A percentile compares a stretch with the other conserved stretches of the same genome.
Conservation (phyloP, 2,888 invertebrate species). For the Meandrusa payeni region DNA sequence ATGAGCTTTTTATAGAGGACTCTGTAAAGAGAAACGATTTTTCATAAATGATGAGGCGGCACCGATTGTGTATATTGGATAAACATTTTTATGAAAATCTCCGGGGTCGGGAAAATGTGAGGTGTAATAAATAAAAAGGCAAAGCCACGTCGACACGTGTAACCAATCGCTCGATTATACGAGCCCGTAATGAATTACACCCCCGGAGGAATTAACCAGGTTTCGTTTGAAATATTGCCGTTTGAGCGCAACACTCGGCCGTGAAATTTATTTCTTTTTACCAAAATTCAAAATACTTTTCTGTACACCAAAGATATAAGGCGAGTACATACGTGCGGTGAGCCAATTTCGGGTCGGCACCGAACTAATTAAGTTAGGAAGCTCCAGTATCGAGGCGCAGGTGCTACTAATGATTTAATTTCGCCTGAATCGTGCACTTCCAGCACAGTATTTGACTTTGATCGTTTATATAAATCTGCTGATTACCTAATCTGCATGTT, state of each 20-base stretch:
- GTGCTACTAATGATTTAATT: conserved; percentile 70
- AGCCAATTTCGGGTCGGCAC: conserved; percentile 24
- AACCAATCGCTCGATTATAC: conserved; percentile 68
- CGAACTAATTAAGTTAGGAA: conserved; percentile 42
- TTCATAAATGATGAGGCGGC: conserved; percentile 79
- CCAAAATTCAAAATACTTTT: conserved; percentile 13
- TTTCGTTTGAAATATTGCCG: conserved; percentile 45
- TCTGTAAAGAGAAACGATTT: conserved; percentile 72
- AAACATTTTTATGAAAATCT: conserved; percentile 73
- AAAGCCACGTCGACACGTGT: conserved; percentile 69
- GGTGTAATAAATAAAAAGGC: conserved; percentile 62
- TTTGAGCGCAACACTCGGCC: conserved; percentile 19
- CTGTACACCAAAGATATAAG: conserved; percentile 7
- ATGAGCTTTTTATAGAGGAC: conserved; percentile 77
- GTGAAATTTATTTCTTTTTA: conserved; percentile 31
- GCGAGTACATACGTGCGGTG: conserved; percentile 8
- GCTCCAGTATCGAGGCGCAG: conserved; percentile 48
- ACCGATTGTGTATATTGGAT: conserved; percentile 75
- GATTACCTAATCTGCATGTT: conserved; percentile 39
- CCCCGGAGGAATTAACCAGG: conserved; percentile 32
- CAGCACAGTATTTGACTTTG: conserved; percentile 42
- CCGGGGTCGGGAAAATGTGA: conserved; percentile 56
- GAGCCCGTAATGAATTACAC: conserved; percentile 46
- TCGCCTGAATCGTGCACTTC: conserved; percentile 49
- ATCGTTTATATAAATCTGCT: conserved; percentile 47